Evolutionary conservation across 2,888 invertebrate species (phyloP).

Genomic region (Galerucella pusilla): DNA sequence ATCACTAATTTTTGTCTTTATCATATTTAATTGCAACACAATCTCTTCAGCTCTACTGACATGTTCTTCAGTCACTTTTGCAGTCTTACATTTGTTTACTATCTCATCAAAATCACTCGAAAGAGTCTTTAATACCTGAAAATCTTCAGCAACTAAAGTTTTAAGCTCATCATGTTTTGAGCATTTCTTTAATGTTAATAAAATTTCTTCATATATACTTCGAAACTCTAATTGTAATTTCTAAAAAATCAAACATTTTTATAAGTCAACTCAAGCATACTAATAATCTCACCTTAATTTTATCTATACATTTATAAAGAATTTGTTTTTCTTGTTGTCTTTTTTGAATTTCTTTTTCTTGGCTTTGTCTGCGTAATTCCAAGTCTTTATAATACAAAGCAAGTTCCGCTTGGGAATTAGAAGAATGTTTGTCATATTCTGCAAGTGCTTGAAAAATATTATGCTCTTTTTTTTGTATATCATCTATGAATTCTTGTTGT

Average conservation of each 20-base stretch:
- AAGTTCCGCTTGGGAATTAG: conserved; percentile 68
- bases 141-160: conserved; percentile 59
- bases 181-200: conserved; percentile 61
- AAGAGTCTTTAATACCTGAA: conserved; percentile 63
- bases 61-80: conserved; percentile 67
- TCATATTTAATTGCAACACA: conserved; percentile 58
- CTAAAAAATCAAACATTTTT: conserved; percentile 1
- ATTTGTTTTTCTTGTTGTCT: conserved; percentile 57
- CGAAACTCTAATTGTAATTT: conserved; percentile 70
- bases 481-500: conserved; percentile 61
- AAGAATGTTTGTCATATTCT: conserved; percentile 69
- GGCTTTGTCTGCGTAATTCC: conserved; percentile 65
- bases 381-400: conserved; percentile 64
- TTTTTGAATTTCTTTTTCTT: conserved; percentile 68
- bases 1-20: conserved; percentile 66
- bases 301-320: conserved; percentile 62
- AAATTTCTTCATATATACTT: conserved; percentile 69
- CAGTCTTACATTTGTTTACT: conserved; percentile 65
- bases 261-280: not conserved
- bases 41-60: conserved; percentile 68
- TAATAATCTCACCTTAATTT: conserved; percentile 62
- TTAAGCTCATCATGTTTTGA: conserved; percentile 45
- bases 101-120: conserved; percentile 65
- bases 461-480: conserved; percentile 66
- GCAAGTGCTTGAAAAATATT: conserved; percentile 65